Base-by-base conservation (phyloP, 2,888 invertebrate genomes). In the Epiperipatus broadwayi region DNA sequence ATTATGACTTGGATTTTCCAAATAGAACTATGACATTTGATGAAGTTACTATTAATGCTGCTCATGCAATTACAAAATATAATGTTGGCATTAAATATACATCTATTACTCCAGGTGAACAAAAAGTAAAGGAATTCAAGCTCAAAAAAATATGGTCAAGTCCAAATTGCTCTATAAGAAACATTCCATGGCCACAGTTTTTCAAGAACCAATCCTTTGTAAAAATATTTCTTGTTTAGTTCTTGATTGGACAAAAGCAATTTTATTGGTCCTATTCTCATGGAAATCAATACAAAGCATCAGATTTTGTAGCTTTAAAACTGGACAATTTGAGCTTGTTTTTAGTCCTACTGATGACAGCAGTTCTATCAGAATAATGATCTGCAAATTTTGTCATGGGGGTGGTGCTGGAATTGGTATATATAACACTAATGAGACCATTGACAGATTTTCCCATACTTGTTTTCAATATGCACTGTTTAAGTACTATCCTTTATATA, bases 81-180 rank as follows among this genome's bases (percentile, higher is more conserved):
- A n/a, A n/a, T n/a, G n/a, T n/a, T n/a, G n/a, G n/a, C n/a, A n/a
- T n/a, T n/a, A n/a, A n/a, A n/a, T n/a, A n/a, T n/a, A n/a, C n/a
- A n/a, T n/a, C n/a, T n/a, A n/a, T n/a, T n/a, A n/a, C n/a, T n/a
- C n/a, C n/a, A n/a, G n/a, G n/a, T n/a, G n/a, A n/a, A n/a, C n/a
- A n/a, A n/a, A n/a, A n/a, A n/a, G n/a, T n/a, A n/a, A n/a, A n/a
- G n/a, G 84, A 85, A 63, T 85, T 83, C 61, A 80, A 81, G 47
- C 61, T 85, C 53, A 85, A 85, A 62, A 78, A 83, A 61, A 85
- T 85, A 84, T 85, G 84, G 84, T 67, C 78, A 10, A 78, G 78
- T 49, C 85, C 84, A 1, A 85, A 85, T 55, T 84, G 85, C 10
- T 84, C 84, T 0, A 81, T 85, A 53, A 69, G 85, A 54, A 85